A percentile compares a stretch with the other conserved stretches of the same genome.
Conservation (phyloP, 2,797 vertebrate genomes). For the Cossypha niveicapilla region DNA sequence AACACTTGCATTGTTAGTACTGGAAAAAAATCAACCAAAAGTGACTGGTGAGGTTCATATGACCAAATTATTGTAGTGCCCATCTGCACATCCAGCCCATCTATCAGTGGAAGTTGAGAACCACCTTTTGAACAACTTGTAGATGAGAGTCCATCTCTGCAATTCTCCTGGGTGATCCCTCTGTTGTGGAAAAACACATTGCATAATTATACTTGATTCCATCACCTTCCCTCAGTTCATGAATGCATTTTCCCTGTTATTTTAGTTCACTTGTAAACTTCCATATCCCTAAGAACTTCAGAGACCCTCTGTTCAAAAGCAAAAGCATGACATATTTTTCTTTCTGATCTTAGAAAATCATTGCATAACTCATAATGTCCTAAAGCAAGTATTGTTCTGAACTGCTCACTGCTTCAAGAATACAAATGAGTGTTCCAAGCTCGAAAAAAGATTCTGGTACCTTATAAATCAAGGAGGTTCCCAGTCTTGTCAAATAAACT, state of each 20-base stretch:
- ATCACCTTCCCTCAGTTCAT: not conserved
- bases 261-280: not conserved
- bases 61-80: not conserved
- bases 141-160: not conserved
- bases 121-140: not conserved
- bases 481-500: not conserved
- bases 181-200: not conserved
- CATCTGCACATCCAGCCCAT: not conserved
- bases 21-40: not conserved
- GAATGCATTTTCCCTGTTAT: not conserved
- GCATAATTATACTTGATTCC: not conserved
- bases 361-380: not conserved
- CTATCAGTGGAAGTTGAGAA: not conserved
- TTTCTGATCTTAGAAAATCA: conserved; percentile 5
- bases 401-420: not conserved
- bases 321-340: not conserved
- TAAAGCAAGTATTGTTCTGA: conserved; percentile 28
- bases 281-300: not conserved
- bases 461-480: not conserved
- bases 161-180: not conserved
- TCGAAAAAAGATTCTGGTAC: not conserved
- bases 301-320: not conserved
- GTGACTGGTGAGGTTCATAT: not conserved
- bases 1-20: not conserved
- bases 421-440: not conserved